Conservation (phyloP, 2,113 vertebrate species). For the Rattus rattus region DNA sequence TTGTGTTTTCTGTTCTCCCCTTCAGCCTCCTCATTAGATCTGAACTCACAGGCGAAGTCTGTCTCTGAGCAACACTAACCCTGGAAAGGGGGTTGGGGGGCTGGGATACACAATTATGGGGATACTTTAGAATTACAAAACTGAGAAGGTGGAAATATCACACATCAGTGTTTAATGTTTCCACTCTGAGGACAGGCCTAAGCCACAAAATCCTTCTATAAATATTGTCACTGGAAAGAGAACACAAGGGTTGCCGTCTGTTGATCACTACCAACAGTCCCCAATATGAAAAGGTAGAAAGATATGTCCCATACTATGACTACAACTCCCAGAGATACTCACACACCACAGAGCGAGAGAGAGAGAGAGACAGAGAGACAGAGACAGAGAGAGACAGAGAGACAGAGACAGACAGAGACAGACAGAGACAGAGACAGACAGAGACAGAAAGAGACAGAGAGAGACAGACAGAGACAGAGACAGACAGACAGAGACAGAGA, state of each 20-base stretch:
- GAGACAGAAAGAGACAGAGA: background rate
- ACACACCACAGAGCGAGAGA: background rate
- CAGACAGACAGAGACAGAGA: background rate
- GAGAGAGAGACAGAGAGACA: background rate
- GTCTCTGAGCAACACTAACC: background rate
- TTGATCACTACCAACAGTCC: background rate
- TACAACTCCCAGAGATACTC: background rate
- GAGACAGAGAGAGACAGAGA: background rate
- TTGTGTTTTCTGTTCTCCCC: background rate
- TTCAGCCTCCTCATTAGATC: conserved; percentile 15
- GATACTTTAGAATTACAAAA: background rate
- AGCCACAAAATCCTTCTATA: background rate
- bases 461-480: too few relatives aligned
- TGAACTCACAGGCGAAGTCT: background rate
- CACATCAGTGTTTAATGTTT: background rate
- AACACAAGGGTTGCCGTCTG: background rate
- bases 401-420: background rate
- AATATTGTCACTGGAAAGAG: background rate
- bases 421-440: background rate
- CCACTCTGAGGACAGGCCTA: background rate
- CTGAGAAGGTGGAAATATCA: background rate
- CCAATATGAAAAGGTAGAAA: background rate
- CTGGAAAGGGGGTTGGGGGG: background rate
- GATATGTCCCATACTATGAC: background rate
- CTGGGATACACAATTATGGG: background rate